Evolutionary conservation across 37 sponge, comb jelly and placozoan species (phyloP).

Genomic region (Chondrosia reniformis): DNA sequence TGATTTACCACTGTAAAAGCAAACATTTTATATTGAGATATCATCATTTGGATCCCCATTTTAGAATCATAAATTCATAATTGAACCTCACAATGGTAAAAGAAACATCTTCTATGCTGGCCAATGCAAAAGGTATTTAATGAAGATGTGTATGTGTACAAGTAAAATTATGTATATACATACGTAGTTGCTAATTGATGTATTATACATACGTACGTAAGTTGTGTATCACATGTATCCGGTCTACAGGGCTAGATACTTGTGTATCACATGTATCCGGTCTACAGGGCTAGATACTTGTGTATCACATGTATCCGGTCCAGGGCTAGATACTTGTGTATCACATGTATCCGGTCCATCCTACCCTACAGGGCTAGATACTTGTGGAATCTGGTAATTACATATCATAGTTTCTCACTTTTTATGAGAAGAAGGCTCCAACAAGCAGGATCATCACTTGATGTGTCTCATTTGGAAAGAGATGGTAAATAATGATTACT

Average conservation of each 20-base stretch:
- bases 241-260: conserved; percentile 6
- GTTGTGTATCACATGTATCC: not conserved
- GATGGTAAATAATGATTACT: too few species aligned
- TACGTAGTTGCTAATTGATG: not conserved
- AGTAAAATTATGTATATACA: not conserved
- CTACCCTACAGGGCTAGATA: conserved; percentile 6
- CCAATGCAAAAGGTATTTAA: conserved; percentile 31
- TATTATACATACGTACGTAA: not conserved
- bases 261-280: too few species aligned
- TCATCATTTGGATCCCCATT: not conserved
- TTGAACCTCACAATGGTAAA: conserved; percentile 17
- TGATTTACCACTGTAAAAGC: not conserved
- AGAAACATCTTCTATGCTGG: conserved; percentile 24
- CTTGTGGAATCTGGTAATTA: conserved; percentile 16
- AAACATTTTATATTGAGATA: not conserved
- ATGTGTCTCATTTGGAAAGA: not conserved
- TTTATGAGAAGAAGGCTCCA: not conserved
- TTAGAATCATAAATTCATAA: conserved; percentile 43
- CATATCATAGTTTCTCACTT: conserved; percentile 4
- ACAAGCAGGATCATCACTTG: not conserved
- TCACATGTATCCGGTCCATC: too few species aligned
- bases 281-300: conserved; percentile 11
- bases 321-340: too few species aligned
- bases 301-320: too few species aligned
- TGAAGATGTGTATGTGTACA: not conserved